Base-by-base conservation (phyloP, 1,140 invertebrate genomes). In the Spodoptera litura region DNA sequence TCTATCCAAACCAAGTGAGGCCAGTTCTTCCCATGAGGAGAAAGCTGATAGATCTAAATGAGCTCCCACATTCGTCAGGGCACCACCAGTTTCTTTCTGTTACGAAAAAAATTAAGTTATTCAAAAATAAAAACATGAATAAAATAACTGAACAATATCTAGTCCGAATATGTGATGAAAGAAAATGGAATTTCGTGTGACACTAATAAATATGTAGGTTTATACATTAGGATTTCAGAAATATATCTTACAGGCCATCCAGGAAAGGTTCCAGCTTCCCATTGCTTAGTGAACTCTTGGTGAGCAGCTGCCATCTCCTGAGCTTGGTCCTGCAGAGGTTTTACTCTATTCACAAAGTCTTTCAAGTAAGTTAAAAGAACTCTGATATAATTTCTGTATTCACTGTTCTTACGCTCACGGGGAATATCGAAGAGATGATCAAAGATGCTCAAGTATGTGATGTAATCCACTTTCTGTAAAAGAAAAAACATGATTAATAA, bases 1-100 rank as follows among this genome's bases (percentile, higher is more conserved):
- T 90, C 99, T 96, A 95, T 99, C 99, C 81, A 99, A 93, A 55
- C 99, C 99, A 6, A 99, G 95, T 8, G 99, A 99, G 3, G 98
- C 98, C 78, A 99, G 94, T 95, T 99, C 99, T 95, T 99, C 99
- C 97, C 98, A 98, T n/a, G 98, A 99, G 0, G 97, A 98, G 93
- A 99, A 99, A 0, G 98, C 98, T 10, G 98, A 99, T 0, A 99
- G 94, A 94, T 99, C 99, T 62, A 99, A 96, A 95, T 99, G 98
- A 15, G 99, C 99, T 78, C 99, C 99, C 11, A 98, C 96, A 90
- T 98, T 98, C 2, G 98, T 97, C 74, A 99, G 93, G 20, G 98
- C 98, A 86, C 98, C 98, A 75, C 98, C 98, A 10, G 98, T 97
- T 95, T 99, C 98, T 97, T 99, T 99, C 95, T 98, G 91, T n/a